phyloP scores from a whole-genome alignment of 2,797 vertebrate genomes.

The Sylvia borin region DNA sequence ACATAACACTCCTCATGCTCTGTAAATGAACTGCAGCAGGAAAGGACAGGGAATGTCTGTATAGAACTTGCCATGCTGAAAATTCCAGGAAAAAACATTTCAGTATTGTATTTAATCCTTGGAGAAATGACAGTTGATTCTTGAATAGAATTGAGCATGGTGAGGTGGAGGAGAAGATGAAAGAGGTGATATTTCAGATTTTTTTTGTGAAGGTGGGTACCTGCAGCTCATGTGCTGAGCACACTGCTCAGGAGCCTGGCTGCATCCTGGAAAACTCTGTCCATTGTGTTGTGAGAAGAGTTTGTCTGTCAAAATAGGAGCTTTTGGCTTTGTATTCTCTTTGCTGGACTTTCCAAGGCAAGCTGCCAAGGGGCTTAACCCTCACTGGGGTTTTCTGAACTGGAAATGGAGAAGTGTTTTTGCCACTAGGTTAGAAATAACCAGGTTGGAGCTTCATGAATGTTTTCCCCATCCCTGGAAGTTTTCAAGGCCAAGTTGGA shows the following conservation, averaged over 20 bases:
- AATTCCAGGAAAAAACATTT: not conserved
- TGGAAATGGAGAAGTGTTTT: not conserved
- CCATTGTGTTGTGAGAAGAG: accelerated
- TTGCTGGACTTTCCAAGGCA: not conserved
- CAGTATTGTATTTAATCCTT: not conserved
- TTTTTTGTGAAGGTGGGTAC: not conserved
- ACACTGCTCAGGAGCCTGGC: not conserved
- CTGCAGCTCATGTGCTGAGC: not conserved
- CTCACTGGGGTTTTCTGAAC: not conserved
- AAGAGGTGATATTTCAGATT: not conserved
- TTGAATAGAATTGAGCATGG: not conserved
- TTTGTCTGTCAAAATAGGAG: not conserved
- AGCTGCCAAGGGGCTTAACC: not conserved
- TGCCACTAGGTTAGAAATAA: not conserved
- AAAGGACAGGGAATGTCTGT: not conserved
- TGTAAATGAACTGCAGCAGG: not conserved
- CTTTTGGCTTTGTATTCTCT: not conserved
- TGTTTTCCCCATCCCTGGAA: not conserved
- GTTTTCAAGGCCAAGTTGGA: not conserved
- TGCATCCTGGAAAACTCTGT: not conserved
- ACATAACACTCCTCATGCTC: not conserved
- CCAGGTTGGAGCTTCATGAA: not conserved
- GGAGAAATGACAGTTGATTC: not conserved
- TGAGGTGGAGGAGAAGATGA: not conserved
- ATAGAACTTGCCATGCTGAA: not conserved